phyloP scores from a whole-genome alignment of 2,113 vertebrate species.

The Indri indri region DNA sequence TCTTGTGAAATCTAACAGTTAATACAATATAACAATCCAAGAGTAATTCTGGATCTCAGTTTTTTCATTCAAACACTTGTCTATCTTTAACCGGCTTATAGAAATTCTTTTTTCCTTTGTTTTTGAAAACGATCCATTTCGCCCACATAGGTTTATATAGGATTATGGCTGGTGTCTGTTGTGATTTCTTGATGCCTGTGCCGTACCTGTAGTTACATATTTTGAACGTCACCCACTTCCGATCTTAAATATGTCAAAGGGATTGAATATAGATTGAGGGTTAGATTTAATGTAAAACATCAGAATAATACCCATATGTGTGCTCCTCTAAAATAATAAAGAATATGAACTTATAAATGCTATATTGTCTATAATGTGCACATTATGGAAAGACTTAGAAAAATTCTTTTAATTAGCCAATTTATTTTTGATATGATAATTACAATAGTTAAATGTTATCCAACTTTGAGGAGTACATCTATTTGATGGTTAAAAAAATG shows the following conservation, averaged over 20 bases:
- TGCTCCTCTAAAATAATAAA: background rate
- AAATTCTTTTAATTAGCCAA: background rate
- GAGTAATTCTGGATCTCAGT: background rate
- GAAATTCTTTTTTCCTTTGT: background rate
- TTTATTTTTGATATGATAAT: background rate
- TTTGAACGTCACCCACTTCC: background rate
- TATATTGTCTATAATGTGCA: background rate
- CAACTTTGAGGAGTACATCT: background rate
- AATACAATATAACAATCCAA: background rate
- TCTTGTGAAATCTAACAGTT: background rate
- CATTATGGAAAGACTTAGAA: background rate
- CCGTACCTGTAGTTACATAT: background rate
- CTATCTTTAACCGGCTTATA: background rate
- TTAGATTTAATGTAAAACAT: background rate
- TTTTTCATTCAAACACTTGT: background rate
- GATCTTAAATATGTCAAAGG: background rate
- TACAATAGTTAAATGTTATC: background rate
- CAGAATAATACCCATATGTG: background rate
- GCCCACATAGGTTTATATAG: background rate
- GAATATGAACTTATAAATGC: constrained; percentile 4
- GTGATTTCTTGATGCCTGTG: background rate
- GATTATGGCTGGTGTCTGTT: background rate
- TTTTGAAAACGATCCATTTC: background rate
- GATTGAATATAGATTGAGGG: background rate
- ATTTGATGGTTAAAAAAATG: background rate